Base-by-base conservation (phyloP, 2,113 vertebrate species). In the Ceuthmochares aereus region DNA sequence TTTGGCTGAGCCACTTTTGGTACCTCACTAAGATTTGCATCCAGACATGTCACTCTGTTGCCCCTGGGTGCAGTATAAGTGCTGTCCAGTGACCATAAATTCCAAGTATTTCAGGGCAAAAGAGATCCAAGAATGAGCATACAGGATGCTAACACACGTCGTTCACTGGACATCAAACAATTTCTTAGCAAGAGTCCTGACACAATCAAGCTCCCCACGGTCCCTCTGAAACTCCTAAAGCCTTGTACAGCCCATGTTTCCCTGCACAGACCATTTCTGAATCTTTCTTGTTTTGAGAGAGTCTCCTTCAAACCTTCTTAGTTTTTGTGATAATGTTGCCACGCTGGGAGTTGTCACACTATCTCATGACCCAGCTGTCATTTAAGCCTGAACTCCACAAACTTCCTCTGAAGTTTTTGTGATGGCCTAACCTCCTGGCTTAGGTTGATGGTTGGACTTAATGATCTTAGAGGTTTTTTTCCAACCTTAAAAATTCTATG, bases 1-100 rank as follows among this genome's bases (percentile, higher is more conserved):
- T 89, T 45, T n/a, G 45, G 23, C 0, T 30, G 85, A 87, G 40
- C 40, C 12, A 12, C 40, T 10, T 52, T 47, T 0, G 0, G 25
- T 75, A 30, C 27, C 32, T 63, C 54, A 42, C 13, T 36, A 74
- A 9, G 49, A 56, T 27, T 23, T 30, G 40, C 34, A 68, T 67
- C 7, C 60, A 56, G 5, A 47, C 36, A 62, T 15, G 27, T 58
- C 55, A 54, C 23, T 32, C 60, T 40, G 12, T 40, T 67, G 47
- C 58, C 73, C 27, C 45, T 70, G 45, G 45, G 32, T 54, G 32
- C 2, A 0, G n/a, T 51, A 15, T 16, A 23, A 58, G 13, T 59
- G 55, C 43, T 89, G 27, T 59, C 9, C 47, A 36, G 30, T 68
- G 49, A 55, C 37, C 62, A 66, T 4, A 77, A 85, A 90, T 58